Conservation (phyloP, 2,888 invertebrate genomes). For the Sarcophaga caerulescens region DNA sequence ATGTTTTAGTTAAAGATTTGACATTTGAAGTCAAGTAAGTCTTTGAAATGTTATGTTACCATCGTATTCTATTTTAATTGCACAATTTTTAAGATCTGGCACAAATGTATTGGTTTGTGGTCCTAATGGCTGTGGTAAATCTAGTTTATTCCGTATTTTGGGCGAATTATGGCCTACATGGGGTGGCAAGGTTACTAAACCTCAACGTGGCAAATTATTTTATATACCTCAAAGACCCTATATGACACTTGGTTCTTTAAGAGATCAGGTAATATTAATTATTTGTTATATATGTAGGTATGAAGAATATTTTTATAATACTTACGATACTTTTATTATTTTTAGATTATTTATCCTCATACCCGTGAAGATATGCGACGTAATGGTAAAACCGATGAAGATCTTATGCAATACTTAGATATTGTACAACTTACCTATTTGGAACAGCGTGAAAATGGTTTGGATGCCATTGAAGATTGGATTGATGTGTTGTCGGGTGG, state of each 20-base stretch:
- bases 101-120: constrained; percentile 99
- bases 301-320: background rate
- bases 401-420: constrained; percentile 89
- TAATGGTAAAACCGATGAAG: constrained; percentile 89
- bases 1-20: constrained; percentile 93
- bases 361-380: constrained; percentile 91
- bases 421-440: constrained; percentile 93
- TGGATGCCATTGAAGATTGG: constrained; percentile 98
- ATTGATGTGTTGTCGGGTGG: constrained; percentile 99
- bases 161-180: constrained; percentile 99
- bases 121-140: constrained; percentile 99
- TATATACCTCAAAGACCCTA: constrained; percentile 97
- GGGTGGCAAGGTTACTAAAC: constrained; percentile 96
- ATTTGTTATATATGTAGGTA: background rate
- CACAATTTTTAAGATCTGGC: constrained; percentile 85
- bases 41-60: background rate
- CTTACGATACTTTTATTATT: background rate
- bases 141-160: constrained; percentile 96
- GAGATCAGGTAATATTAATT: constrained; percentile 88
- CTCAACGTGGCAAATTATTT: constrained; percentile 96
- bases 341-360: constrained; percentile 95
- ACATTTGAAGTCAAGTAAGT: constrained; percentile 91
- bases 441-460: constrained; percentile 91
- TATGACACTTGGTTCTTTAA: constrained; percentile 96
- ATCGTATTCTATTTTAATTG: background rate